Base-by-base conservation (phyloP, 2,113 vertebrate species). In the Mus spicilegus region DNA sequence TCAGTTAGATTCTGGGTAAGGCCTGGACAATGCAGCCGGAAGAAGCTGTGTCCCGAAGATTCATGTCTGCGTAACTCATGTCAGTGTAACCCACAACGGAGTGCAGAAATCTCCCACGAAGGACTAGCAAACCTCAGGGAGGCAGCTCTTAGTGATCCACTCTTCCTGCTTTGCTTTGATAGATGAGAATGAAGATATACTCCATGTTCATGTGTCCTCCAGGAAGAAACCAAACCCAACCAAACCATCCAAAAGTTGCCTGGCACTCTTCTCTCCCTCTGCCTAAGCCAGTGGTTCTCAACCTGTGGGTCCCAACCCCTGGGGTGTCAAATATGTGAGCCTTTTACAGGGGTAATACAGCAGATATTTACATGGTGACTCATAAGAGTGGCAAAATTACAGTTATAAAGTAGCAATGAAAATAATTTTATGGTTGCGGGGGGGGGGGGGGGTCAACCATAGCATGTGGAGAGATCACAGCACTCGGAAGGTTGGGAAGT, bases 221-320 rank as follows among this genome's bases (percentile, higher is more conserved):
- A 33, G 26, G 33, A 70, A 78, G n/a, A 87, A 56, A 42, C 13
- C 81, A 84, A 42, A 75, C 73, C 73, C 39, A 42, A 42, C n/a
- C 56, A 61, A 58, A 63, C 39, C 13, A 39, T 46, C 39, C 28
- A 33, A 30, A 11, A 80, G 61, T 3, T 1, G 30, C 17, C 69
- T 2, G n/a, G 1, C 42, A 42, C n/a, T 5, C 49, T 46, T 46
- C 33, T 2, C 51, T 70, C 12, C 9, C 0, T 16, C 4, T 17
- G 3, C 28, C 30, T 11, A 14, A 10, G 81, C 17, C 67, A 14
- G 13, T 7, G 30, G 67, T 69, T 69, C 67, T 69, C 67, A 69
- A 69, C 30, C 30, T 69, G 30, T 69, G 67, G 30, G 67, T 16
- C 67, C 67, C 5, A 30, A 69, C 67, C 30, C 30, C 13, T 33